phyloP scores from a whole-genome alignment of 2,888 invertebrate species.

The Nesidiocoris tenuis region DNA sequence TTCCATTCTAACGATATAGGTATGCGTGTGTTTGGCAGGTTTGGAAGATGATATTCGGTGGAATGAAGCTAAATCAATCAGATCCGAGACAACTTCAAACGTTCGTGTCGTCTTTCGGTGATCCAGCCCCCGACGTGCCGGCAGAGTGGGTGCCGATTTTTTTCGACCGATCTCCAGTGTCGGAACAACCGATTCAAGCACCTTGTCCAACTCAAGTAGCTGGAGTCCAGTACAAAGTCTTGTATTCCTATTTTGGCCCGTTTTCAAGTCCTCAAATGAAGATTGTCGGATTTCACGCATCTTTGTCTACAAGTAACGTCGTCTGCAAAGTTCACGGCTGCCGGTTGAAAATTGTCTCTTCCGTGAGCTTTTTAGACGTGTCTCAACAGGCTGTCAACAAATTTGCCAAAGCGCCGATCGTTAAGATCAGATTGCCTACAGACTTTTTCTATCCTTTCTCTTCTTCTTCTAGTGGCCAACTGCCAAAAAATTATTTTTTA shows the following conservation, averaged over 20 bases:
- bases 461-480: conserved; percentile 13
- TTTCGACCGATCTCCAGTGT: conserved; percentile 50
- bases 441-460: conserved; percentile 73
- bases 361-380: conserved; percentile 44
- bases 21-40: too few relatives aligned
- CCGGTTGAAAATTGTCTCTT: conserved; percentile 21
- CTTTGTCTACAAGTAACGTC: conserved; percentile 9
- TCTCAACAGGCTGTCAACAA: conserved; percentile 43
- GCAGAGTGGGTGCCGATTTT: conserved; percentile 59
- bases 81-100: conserved; percentile 28
- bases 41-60: conserved; percentile 33
- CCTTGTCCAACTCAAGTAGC: conserved; percentile 54
- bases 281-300: conserved; percentile 54
- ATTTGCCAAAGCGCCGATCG: conserved; percentile 61
- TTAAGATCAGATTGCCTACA: conserved; percentile 66
- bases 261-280: conserved; percentile 57
- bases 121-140: conserved; percentile 55
- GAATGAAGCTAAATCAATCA: conserved; percentile 24
- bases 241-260: conserved; percentile 58
- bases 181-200: conserved; percentile 49
- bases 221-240: conserved; percentile 55
- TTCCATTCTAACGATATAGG: too few relatives aligned
- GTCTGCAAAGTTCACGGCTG: conserved; percentile 26
- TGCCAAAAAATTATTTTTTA: not conserved
- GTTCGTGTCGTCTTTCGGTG: conserved; percentile 56